Base-by-base conservation (phyloP, 2,797 vertebrate species). In the Acipenser ruthenus region DNA sequence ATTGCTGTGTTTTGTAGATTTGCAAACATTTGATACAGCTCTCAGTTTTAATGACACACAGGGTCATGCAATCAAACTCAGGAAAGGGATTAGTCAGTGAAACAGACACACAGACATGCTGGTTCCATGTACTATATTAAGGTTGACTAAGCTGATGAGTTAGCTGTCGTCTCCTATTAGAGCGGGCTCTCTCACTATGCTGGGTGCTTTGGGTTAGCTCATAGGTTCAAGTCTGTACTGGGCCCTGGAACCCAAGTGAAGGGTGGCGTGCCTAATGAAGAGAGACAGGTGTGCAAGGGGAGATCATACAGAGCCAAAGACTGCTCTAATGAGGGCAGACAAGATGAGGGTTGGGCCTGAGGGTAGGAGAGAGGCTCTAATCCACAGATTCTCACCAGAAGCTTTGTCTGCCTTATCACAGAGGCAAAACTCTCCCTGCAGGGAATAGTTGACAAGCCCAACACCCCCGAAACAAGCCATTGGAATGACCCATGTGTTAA, bases 151-250 rank as follows among this genome's bases (percentile, higher is more conserved):
- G 55, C 6, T 58, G 55, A 58, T 58, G 55, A 58, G 55, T 58
- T 11, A 6, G 9, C 55, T 58, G 55, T 58, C 55, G 13, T 6
- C 6, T n/a, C 55, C 12, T 58, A 13, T 58, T 58, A 11, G 55
- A 13, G 11, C 1, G 6, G 12, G 55, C 55, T 58, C 11, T 6
- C 10, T 11, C 55, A 12, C 6, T 58, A 13, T 58, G 10, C 55
- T 58, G 55, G 82, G 72, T 69, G 80, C 74, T 83, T 70, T 80
- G 77, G 76, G 78, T 75, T 79, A 80, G 80, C 83, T 82, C 76
- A 78, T 76, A 78, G 81, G 78, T 79, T 83, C 77, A 75, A 71
- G 72, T 64, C 71, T 71, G 70, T 77, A 65, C 72, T 61, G 63
- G 67, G 68, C 68, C 23, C 67, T 63, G 66, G 70, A 79, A 75